Conservation (phyloP, 1,140 invertebrate species). For the Drosophila hydei region DNA sequence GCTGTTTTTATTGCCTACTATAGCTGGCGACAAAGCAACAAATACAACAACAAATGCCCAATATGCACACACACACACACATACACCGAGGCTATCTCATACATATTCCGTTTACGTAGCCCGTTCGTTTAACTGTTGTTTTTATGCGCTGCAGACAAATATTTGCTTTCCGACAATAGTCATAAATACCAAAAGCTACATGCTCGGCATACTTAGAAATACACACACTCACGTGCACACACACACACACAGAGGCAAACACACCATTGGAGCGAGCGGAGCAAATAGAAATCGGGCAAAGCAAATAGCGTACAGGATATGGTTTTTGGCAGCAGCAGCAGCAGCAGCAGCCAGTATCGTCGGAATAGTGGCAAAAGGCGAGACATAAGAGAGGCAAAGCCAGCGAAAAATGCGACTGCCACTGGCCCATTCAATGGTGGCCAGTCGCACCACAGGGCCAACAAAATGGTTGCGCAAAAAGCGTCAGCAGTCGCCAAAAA, state of each 20-base stretch:
- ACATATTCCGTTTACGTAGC: conserved; percentile 82
- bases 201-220: conserved; percentile 83
- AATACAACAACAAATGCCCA: conserved; percentile 42
- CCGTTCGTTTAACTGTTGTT: conserved; percentile 84
- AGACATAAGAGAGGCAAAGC: conserved; percentile 61
- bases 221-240: conserved; percentile 50
- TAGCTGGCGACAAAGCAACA: conserved; percentile 58
- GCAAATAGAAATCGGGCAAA: conserved; percentile 82
- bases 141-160: conserved; percentile 84
- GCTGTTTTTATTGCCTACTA: conserved; percentile 68
- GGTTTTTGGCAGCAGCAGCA: conserved; percentile 70
- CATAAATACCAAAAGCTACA: conserved; percentile 84
- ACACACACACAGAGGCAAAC: conserved; percentile 17
- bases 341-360: conserved; percentile 27
- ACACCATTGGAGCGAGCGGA: conserved; percentile 38
- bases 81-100: conserved; percentile 57
- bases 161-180: conserved; percentile 84
- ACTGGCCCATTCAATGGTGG: conserved; percentile 29
- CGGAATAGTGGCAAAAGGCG: conserved; percentile 66
- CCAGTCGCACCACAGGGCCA: conserved; percentile 34
- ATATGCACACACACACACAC: conserved; percentile 24
- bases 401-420: conserved; percentile 62
- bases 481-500: conserved; percentile 74
- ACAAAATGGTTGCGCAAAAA: conserved; percentile 82
- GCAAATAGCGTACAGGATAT: conserved; percentile 80